Conservation (phyloP, 2,113 vertebrate species). For the Amblyornis subalaris region DNA sequence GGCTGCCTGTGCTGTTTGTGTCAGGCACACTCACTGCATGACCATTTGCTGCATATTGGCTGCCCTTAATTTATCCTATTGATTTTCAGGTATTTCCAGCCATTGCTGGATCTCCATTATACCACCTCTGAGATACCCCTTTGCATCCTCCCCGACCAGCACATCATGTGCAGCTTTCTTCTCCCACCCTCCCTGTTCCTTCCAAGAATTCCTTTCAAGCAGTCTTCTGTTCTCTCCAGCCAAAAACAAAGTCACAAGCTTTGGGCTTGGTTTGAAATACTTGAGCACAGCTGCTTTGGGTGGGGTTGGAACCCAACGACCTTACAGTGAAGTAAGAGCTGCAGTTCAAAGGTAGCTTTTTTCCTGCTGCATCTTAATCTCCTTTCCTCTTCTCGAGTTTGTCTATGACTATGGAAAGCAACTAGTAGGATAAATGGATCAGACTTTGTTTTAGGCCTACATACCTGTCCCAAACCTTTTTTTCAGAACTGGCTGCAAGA, state of each 20-base stretch:
- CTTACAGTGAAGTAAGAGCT: background rate
- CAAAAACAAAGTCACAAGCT: constrained; percentile 41
- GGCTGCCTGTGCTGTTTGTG: background rate
- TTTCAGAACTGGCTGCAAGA: background rate
- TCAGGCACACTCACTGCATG: background rate
- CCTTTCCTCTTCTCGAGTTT: background rate
- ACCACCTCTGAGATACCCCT: background rate
- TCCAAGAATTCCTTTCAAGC: constrained; percentile 21
- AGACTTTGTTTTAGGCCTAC: background rate
- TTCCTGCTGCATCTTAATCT: background rate
- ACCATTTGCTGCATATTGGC: background rate
- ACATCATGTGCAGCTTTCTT: background rate
- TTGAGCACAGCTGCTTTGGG: constrained; percentile 28
- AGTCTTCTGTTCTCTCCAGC: constrained; percentile 1
- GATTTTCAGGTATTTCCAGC: background rate
- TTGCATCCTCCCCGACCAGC: background rate
- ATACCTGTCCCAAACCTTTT: background rate
- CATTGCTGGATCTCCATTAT: background rate
- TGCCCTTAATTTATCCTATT: background rate
- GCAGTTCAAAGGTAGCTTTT: background rate
- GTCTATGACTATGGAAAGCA: background rate
- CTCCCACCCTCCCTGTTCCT: background rate
- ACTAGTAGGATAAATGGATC: background rate
- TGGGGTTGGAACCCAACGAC: constrained; percentile 24
- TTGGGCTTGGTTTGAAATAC: constrained; percentile 39